Evolutionary conservation across 2,797 vertebrate species (phyloP), one percentile per base, ranked within the genome.

Genomic region (Melopsittacus undulatus): DNA sequence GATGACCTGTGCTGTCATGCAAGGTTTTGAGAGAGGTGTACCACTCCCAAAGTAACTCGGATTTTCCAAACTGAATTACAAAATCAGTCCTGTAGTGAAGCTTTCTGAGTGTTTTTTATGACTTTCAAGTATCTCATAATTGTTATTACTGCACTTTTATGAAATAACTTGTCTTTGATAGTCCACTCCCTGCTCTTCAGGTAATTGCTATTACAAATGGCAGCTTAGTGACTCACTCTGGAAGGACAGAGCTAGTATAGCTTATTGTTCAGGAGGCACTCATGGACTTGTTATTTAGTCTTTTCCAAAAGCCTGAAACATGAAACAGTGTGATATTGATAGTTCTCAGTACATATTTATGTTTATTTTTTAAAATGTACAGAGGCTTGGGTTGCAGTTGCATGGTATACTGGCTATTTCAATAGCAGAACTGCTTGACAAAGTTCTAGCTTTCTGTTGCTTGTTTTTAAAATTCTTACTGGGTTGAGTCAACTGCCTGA

Each of bases 231-330:
- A 24, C 20, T 67, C 51, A 49, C 6, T 24, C 43, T 16, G 24
- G 73, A 34, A 49, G 56, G 51, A 13, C 8, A 29, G 57, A 59
- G 85, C 16, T 75, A 29, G 6, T 18, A 20, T 2, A 19, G 13
- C 32, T 83, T 20, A 17, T 7, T 56, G 40, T 18, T 20, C 20
- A 10, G 64, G 16, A 46, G 32, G 3, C 8, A 11, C 14, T 62
- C 0, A 0, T 26, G 30, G 57, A 32, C 19, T 49, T 54, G 14
- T 40, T 36, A 45, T 67, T 5, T 43, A 1, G 26, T 27, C 32
- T 49, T 72, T 63, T 45, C 17, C 40, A 29, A 56, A n/a, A 61
- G 14, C 52, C 32, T 1, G 1, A 48, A 51, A 49, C 2, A 20
- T 48, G 45, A 49, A 30, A 57, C 56, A 57, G n/a, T 3, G 30